Evolutionary conservation across 2,113 vertebrate species (phyloP), one percentile per base, ranked within the genome.

Genomic region (Istiophorus platypterus): DNA sequence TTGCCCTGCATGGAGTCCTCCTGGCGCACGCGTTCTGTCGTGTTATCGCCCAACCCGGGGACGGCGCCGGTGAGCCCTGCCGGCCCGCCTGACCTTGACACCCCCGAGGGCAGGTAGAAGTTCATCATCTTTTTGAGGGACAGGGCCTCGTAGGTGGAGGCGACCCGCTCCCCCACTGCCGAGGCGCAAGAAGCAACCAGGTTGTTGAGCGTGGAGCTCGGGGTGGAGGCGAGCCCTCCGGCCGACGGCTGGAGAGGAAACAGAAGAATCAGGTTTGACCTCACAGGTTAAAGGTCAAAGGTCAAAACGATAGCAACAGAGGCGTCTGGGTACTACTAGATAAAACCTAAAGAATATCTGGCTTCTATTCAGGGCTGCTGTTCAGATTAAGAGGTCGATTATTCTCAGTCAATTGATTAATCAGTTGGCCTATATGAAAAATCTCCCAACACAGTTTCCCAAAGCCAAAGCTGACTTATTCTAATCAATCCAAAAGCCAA

Each of bases 41-140:
- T 87, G 76, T 18, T 79, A 79, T 96, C 89, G 89, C 95, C 84
- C 94, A 66, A 90, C 45, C 15, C 93, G 61, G 61, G 76, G 47
- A 49, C 18, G 4, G 41, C 2, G 1, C 26, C 63, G 1, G 34
- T 12, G 1, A 74, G 18, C 10, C 56, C 84, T 2, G 17, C 61
- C 1, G 62, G 37, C 14, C 52, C 74, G 0, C 92, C 84, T 2
- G 94, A 24, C 51, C 65, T 68, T 2, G 1, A 37, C 27, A 7
- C 64, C 3, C 92, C 82, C 0, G 91, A 85, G 3, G 92, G 90
- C 24, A 95, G 94, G 65, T 97, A 99, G 79, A 97, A 96, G 94
- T 96, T 96, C 95, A 99, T 99, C n/a, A 99, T 97, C 92, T 97
- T 99, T 89, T 96, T 98, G 29, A 99, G 93, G 63, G 98, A 99